Percentiles rank a stretch among this genome's conserved stretches.
phyloP scores from a whole-genome alignment of 2,113 vertebrate genomes.

The Leptosomus discolor region DNA sequence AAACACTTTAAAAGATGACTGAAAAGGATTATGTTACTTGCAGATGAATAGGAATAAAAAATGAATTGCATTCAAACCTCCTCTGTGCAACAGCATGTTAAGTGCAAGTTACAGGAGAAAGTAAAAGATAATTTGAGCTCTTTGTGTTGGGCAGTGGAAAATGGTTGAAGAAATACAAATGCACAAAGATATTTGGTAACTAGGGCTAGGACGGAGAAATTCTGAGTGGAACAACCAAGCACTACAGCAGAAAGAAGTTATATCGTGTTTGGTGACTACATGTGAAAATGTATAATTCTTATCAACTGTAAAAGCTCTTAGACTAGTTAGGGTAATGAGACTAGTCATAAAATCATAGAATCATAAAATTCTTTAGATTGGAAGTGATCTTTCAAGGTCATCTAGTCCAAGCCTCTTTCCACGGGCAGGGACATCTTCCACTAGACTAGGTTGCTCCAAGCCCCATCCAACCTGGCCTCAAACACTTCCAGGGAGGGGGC shows the following conservation, averaged over 20 bases:
- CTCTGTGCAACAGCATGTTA: neutral
- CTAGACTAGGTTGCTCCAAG: neutral
- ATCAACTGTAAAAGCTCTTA: neutral
- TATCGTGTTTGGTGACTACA: neutral
- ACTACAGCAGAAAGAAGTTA: neutral
- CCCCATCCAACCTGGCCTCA: neutral
- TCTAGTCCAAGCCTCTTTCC: neutral
- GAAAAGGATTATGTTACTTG: neutral
- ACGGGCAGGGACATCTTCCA: neutral
- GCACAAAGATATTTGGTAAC: neutral
- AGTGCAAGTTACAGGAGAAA: neutral
- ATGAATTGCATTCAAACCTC: neutral
- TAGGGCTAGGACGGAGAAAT: neutral
- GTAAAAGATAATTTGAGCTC: neutral
- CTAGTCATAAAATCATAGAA: neutral
- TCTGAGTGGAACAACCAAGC: neutral
- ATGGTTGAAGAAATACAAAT: neutral
- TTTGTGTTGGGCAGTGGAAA: neutral
- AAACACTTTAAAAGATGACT: neutral
- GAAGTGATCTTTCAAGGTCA: neutral
- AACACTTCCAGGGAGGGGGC: rapidly evolving
- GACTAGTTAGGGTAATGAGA: neutral
- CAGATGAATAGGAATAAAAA: neutral
- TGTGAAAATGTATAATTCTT: neutral
- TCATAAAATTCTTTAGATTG: neutral